These are phyloP conservation scores for Heliconius hermathena DNA, from an alignment of 1,140 invertebrate species.

Conservation along the genomic window DNA sequence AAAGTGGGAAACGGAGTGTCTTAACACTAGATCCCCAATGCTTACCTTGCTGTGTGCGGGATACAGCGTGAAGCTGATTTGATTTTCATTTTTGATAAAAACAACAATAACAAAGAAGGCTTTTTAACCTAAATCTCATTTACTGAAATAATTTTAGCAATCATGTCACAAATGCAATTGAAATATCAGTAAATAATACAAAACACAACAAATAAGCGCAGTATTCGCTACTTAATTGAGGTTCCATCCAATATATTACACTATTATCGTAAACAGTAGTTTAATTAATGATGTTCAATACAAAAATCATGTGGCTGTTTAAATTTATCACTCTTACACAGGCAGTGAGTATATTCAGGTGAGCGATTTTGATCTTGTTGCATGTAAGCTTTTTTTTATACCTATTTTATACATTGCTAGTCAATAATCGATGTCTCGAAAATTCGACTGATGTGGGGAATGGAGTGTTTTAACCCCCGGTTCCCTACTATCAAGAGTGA, in stretches of 20 bases:
- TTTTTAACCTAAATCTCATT: background rate
- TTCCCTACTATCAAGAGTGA: no score
- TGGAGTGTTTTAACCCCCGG: no score
- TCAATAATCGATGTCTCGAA: no score
- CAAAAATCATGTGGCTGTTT: conserved; percentile 10
- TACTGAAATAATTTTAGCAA: background rate
- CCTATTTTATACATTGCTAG: no score
- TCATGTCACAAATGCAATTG: background rate
- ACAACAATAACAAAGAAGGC: no score
- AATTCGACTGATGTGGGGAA: no score
- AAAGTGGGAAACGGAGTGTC: no score
- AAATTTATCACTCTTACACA: conserved; percentile 8
- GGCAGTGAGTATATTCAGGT: background rate
- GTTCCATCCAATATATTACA: conserved; percentile 39
- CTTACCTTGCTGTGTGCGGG: no score
- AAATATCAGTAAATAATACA: conserved; percentile 35
- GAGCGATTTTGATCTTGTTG: background rate
- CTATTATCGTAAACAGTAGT: conserved; percentile 35
- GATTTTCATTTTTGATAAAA: no score
- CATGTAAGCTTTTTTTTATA: no score
- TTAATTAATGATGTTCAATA: conserved; percentile 19
- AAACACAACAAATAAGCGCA: conserved; percentile 21
- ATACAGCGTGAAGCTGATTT: no score
- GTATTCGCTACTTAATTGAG: conserved; percentile 40
- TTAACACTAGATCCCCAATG: no score